A percentile compares a stretch with the other conserved stretches of the same genome.
Evolutionary conservation across 2,113 vertebrate genomes (phyloP).

Genomic region (Ctenomys sociabilis): DNA sequence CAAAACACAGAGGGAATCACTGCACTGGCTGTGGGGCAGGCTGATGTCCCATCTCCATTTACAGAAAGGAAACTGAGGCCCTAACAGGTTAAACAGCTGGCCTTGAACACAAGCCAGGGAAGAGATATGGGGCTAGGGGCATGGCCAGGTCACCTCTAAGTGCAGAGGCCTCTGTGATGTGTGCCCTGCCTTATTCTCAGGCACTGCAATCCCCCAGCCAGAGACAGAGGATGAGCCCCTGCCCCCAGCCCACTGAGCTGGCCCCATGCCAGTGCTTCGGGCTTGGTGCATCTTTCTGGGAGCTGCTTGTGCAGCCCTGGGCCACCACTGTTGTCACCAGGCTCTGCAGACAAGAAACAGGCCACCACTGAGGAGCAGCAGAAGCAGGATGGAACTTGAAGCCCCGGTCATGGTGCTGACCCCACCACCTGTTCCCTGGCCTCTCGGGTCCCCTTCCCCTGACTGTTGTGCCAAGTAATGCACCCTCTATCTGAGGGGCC

Average conservation of each 20-base stretch:
- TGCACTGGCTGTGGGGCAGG: not conserved
- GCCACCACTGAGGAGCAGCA: not conserved
- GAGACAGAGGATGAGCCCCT: not conserved
- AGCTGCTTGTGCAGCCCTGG: not conserved
- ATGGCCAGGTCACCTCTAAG: not conserved
- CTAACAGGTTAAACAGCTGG: not conserved
- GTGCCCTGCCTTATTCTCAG: not conserved
- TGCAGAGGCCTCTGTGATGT: not conserved
- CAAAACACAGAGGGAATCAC: not conserved
- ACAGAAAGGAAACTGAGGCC: not conserved
- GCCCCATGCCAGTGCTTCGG: not conserved
- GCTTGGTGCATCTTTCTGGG: not conserved
- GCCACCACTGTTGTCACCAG: not conserved
- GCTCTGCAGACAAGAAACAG: not conserved
- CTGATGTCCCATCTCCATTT: not conserved
- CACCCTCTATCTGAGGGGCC: not conserved
- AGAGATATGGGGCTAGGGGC: too few species aligned
- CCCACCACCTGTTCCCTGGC: not conserved
- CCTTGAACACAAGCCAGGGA: not conserved
- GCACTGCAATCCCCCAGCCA: not conserved
- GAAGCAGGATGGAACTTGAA: not conserved
- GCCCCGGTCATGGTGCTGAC: not conserved
- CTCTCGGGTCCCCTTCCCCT: not conserved
- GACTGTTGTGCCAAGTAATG: not conserved
- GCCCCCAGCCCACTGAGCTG: not conserved